Percentiles rank a stretch among this genome's conserved stretches.
These are phyloP conservation scores for Neosilurus mollespiculum DNA, from an alignment of 2,797 vertebrate genomes.

Conservation along the genomic window DNA sequence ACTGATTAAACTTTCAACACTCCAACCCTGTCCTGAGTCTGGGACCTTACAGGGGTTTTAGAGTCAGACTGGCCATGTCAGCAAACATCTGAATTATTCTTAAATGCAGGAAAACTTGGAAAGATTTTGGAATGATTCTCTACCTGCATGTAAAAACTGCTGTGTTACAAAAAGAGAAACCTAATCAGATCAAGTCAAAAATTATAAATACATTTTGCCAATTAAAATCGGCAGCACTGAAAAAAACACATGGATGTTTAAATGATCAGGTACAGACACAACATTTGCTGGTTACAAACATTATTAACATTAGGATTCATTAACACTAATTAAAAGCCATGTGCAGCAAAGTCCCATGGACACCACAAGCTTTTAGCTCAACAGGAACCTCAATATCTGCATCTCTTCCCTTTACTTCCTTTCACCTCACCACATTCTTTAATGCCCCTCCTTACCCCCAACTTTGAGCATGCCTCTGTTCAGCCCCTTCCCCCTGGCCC, in stretches of 20 bases:
- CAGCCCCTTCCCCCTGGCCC: slow-evolving; percentile 68
- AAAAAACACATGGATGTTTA: background rate
- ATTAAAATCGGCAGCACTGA: background rate
- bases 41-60: background rate
- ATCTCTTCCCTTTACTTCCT: slow-evolving; percentile 37
- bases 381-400: slow-evolving; percentile 18
- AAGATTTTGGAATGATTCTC: background rate
- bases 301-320: background rate
- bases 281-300: background rate
- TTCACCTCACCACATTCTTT: slow-evolving; percentile 45
- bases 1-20: background rate
- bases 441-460: slow-evolving; percentile 51
- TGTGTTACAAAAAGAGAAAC: background rate
- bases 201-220: too few species aligned
- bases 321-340: background rate
- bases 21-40: background rate
- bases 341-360: background rate
- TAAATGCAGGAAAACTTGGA: background rate
- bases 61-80: background rate
- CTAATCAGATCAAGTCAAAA: background rate
- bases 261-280: background rate
- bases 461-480: slow-evolving; percentile 64
- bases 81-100: slow-evolving; percentile 4
- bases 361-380: background rate
- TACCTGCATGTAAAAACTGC: background rate